Evolutionary conservation across 2,797 vertebrate species (phyloP).

Genomic region (Toxotes lorentzi): DNA sequence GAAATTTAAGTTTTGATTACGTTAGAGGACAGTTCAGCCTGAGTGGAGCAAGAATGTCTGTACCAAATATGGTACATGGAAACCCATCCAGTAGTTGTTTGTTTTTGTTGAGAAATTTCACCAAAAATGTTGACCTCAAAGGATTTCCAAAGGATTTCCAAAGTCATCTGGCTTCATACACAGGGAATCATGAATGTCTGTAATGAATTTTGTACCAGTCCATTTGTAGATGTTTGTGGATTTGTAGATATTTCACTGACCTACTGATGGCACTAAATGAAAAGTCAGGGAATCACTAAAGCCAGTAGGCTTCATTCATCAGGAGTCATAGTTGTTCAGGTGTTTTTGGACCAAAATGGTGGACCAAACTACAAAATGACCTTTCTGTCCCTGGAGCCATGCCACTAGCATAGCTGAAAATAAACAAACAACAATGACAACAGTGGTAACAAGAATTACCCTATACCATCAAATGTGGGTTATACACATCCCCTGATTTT

Average conservation of each 20-base stretch:
- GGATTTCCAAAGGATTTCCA: not conserved
- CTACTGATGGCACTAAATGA: not conserved
- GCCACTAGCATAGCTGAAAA: not conserved
- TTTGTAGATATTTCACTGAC: not conserved
- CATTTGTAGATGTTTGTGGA: not conserved
- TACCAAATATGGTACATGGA: not conserved
- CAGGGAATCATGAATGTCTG: not conserved
- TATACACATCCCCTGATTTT: conserved; percentile 11
- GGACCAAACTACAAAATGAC: conserved; percentile 1
- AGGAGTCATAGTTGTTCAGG: not conserved
- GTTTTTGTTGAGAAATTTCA: not conserved
- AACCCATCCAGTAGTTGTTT: not conserved
- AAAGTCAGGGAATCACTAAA: not conserved
- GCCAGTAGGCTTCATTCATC: not conserved
- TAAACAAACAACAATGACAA: not conserved
- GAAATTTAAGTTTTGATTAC: not conserved
- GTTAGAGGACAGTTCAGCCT: not conserved
- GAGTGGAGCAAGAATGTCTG: not conserved
- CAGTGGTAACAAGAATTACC: not conserved
- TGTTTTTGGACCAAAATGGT: conserved; percentile 16
- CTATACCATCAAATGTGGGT: conserved; percentile 1
- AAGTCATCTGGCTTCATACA: not conserved
- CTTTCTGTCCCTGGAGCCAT: not conserved
- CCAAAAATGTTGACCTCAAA: not conserved
- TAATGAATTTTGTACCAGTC: not conserved